A percentile compares a stretch with the other conserved stretches of the same genome.
These are phyloP conservation scores for Pelobates cultripes DNA, from an alignment of 2,797 vertebrate genomes.

Conservation along the genomic window DNA sequence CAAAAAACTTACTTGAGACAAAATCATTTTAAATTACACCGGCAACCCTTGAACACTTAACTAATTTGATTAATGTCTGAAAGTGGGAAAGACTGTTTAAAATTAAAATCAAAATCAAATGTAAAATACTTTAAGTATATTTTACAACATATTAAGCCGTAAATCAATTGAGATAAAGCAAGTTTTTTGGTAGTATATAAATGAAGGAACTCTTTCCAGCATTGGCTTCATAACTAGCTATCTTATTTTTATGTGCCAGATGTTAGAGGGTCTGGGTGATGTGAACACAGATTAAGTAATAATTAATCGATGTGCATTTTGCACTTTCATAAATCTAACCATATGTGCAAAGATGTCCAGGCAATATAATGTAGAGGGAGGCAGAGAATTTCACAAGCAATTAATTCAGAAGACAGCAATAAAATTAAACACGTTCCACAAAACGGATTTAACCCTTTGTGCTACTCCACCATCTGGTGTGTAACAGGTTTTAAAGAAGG, in stretches of 20 bases:
- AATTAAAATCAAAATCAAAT: conserved; percentile 1
- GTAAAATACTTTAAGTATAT: conserved; percentile 5
- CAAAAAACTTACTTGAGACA: too few relatives aligned
- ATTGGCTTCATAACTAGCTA: neutral
- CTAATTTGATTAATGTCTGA: neutral
- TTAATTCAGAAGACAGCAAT: neutral
- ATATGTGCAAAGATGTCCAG: conserved; percentile 10
- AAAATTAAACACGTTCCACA: neutral
- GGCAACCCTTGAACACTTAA: neutral
- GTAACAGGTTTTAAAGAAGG: neutral
- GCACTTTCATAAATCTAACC: conserved; percentile 13
- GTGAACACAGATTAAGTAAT: conserved; percentile 10
- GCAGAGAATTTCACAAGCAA: neutral
- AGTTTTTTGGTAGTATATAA: neutral
- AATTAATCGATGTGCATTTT: conserved; percentile 12
- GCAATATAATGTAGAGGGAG: conserved; percentile 3
- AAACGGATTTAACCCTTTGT: neutral
- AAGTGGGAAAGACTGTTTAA: neutral
- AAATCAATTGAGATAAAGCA: neutral
- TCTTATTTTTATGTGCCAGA: neutral
- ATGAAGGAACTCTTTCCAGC: neutral
- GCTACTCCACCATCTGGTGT: neutral
- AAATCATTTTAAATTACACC: too few relatives aligned
- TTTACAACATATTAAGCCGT: neutral
- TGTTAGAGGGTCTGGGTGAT: conserved; percentile 14